Percentiles rank a stretch among this genome's conserved stretches.
phyloP scores from a whole-genome alignment of 2,888 invertebrate species.

The Parnassius apollo region DNA sequence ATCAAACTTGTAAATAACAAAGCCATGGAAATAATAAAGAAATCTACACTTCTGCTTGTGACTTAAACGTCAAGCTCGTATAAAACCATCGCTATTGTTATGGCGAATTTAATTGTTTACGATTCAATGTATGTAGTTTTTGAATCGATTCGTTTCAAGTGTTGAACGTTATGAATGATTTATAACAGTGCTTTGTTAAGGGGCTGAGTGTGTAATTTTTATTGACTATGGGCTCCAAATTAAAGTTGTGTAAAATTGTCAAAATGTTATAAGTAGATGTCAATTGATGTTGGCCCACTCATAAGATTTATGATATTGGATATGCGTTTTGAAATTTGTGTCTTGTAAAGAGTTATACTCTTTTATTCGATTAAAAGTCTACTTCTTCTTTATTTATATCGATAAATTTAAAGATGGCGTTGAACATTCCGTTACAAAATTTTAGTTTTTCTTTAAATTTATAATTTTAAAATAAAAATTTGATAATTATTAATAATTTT shows the following conservation, averaged over 20 bases:
- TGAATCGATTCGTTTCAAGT: slow-evolving; percentile 67
- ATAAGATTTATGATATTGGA: slow-evolving; percentile 16
- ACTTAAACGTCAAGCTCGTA: slow-evolving; percentile 34
- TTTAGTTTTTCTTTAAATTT: no score
- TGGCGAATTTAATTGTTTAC: slow-evolving; percentile 72
- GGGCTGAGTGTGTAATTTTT: slow-evolving; percentile 39
- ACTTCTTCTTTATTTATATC: no score
- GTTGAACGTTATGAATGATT: slow-evolving; percentile 73
- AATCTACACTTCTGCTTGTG: slow-evolving; percentile 26
- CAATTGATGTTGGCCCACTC: slow-evolving; percentile 47
- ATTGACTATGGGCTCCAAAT: slow-evolving; percentile 43
- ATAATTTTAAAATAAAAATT: no score
- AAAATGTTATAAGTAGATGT: slow-evolving; percentile 54
- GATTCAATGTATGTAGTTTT: slow-evolving; percentile 72
- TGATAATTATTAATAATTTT: no score
- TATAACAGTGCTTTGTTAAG: slow-evolving; percentile 56
- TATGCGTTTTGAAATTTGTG: no score
- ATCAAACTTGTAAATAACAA: no score
- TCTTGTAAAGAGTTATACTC: no score
- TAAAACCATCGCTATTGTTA: slow-evolving; percentile 57
- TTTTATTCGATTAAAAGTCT: no score
- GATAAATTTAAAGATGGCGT: no score
- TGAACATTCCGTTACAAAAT: no score
- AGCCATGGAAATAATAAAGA: no score
- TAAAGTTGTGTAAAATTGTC: slow-evolving; percentile 45